Percentiles rank a stretch among this genome's conserved stretches.
These are phyloP conservation scores for Parnassius orleans DNA, from an alignment of 2,888 invertebrate species.

Conservation along the genomic window DNA sequence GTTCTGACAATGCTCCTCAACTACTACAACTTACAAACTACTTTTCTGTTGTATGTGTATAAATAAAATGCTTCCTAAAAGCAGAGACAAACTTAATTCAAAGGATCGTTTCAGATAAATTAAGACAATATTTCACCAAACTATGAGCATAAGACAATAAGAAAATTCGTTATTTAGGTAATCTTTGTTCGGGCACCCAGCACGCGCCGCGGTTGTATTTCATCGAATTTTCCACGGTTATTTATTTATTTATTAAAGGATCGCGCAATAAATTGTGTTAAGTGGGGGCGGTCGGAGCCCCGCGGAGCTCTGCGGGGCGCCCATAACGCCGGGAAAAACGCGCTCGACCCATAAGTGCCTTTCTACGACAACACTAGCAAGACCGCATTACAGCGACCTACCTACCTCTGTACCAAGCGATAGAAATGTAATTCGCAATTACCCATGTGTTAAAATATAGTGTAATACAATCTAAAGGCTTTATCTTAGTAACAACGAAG, in stretches of 20 bases:
- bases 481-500: not conserved
- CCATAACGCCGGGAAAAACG: slow-evolving; percentile 75
- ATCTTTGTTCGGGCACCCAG: slow-evolving; percentile 41
- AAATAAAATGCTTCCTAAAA: too few species aligned
- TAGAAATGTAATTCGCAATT: slow-evolving; percentile 35
- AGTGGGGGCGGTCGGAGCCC: slow-evolving; percentile 75
- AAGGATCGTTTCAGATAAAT: slow-evolving; percentile 36
- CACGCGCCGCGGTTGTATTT: slow-evolving; percentile 65
- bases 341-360: slow-evolving; percentile 73
- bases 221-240: slow-evolving; percentile 78
- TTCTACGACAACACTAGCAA: slow-evolving; percentile 58
- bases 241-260: slow-evolving; percentile 81
- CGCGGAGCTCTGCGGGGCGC: slow-evolving; percentile 68
- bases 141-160: slow-evolving; percentile 27
- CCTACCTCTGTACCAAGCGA: slow-evolving; percentile 41
- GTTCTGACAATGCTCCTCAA: too few species aligned
- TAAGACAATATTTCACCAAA: slow-evolving; percentile 53
- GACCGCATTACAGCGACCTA: slow-evolving; percentile 55
- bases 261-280: slow-evolving; percentile 78
- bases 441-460: slow-evolving; percentile 24
- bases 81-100: too few species aligned
- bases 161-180: slow-evolving; percentile 35
- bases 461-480: not conserved
- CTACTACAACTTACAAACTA: too few species aligned
- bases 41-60: too few species aligned